Conservation (phyloP, 2,113 vertebrate species). For the Eubucco bourcierii region DNA sequence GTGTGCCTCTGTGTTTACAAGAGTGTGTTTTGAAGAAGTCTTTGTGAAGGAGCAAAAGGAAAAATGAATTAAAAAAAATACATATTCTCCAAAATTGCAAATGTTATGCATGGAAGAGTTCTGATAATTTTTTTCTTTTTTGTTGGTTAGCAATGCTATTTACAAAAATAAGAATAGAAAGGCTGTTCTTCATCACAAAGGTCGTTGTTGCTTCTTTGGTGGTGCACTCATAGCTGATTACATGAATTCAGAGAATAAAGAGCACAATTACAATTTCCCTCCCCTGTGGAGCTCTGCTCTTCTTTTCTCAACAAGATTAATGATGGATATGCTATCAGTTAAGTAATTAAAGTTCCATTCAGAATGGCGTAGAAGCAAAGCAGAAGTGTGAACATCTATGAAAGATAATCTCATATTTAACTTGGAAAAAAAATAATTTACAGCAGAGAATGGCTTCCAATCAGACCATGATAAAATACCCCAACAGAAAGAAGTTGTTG, state of each 20-base stretch:
- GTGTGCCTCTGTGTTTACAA: neutral
- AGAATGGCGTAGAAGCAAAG: neutral
- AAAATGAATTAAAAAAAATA: constrained; percentile 11
- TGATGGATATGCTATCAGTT: constrained; percentile 22
- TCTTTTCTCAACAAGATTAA: constrained; percentile 15
- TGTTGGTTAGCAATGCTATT: constrained; percentile 10
- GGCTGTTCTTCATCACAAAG: neutral
- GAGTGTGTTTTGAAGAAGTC: neutral
- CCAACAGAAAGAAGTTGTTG: neutral
- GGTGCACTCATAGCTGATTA: neutral
- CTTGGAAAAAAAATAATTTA: neutral
- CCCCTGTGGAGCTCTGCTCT: neutral
- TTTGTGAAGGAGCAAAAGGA: constrained; percentile 43
- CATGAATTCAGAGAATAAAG: constrained; percentile 20
- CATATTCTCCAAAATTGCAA: neutral
- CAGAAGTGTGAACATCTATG: neutral
- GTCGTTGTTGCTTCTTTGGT: constrained; percentile 28
- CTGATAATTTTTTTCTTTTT: constrained; percentile 17
- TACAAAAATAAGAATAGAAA: constrained; percentile 23
- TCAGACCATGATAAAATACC: neutral
- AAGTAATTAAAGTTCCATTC: constrained; percentile 45
- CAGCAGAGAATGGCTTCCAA: neutral
- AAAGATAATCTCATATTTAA: neutral
- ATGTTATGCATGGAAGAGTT: constrained; percentile 17
- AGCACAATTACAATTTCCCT: neutral